Percentiles rank a stretch among this genome's conserved stretches.
phyloP scores from a whole-genome alignment of 2,888 invertebrate genomes.

The Noctua fimbriata region DNA sequence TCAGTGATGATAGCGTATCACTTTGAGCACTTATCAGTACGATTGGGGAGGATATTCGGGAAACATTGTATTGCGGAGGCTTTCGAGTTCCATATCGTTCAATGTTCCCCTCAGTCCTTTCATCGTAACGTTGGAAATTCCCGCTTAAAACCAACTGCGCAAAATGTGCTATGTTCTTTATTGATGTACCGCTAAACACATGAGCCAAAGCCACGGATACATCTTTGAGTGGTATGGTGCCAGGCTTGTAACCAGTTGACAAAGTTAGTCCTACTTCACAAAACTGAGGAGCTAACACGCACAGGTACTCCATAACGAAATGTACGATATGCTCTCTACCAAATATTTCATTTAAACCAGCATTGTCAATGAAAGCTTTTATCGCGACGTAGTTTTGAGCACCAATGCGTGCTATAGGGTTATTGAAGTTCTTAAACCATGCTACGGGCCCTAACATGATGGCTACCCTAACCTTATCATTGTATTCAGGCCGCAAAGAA shows the following conservation, averaged over 20 bases:
- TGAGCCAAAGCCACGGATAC: conserved; percentile 89
- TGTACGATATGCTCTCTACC: conserved; percentile 88
- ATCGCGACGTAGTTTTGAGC: conserved; percentile 68
- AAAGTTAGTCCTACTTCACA: conserved; percentile 90
- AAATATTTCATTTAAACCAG: conserved; percentile 91
- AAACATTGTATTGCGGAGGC: conserved; percentile 83
- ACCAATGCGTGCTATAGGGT: conserved; percentile 71
- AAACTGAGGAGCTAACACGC: conserved; percentile 84
- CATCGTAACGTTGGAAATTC: conserved; percentile 82
- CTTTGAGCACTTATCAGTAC: conserved; percentile 84
- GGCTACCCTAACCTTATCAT: conserved; percentile 89
- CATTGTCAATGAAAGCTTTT: conserved; percentile 74
- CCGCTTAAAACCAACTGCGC: conserved; percentile 85
- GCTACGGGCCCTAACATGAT: conserved; percentile 87
- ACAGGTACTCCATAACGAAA: conserved; percentile 79
- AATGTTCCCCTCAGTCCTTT: conserved; percentile 79
- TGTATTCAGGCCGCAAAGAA: conserved; percentile 90
- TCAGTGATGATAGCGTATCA: conserved; percentile 91
- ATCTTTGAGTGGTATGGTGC: conserved; percentile 88
- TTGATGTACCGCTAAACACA: conserved; percentile 89
- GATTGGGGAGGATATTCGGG: conserved; percentile 79
- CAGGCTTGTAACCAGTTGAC: conserved; percentile 89
- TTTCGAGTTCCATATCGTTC: conserved; percentile 76
- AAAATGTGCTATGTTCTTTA: conserved; percentile 86
- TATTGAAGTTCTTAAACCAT: conserved; percentile 87